Evolutionary conservation across 2,113 vertebrate genomes (phyloP).

Genomic region (Natator depressus): DNA sequence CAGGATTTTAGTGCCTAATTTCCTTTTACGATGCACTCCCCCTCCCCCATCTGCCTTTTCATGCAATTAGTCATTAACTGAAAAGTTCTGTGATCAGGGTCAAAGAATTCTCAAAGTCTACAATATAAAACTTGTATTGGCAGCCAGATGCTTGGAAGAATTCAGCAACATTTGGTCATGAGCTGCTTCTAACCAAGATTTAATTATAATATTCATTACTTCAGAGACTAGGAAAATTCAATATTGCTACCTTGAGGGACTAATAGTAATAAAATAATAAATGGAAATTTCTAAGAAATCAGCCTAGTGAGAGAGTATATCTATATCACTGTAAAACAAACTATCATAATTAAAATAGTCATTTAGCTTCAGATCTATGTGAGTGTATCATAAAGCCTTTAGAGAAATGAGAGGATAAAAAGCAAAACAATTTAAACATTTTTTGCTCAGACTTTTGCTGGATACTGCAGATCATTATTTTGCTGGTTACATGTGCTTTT

Average conservation of each 20-base stretch:
- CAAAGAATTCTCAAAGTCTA: constrained; percentile 59
- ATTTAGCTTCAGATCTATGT: constrained; percentile 8
- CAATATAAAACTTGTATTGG: constrained; percentile 33
- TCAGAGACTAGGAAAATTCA: constrained; percentile 57
- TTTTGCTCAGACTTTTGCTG: not conserved
- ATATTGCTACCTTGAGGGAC: constrained; percentile 44
- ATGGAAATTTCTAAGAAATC: constrained; percentile 47
- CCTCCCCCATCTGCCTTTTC: not conserved
- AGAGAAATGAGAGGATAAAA: constrained; percentile 1
- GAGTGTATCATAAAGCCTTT: not conserved
- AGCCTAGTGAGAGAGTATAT: constrained; percentile 21
- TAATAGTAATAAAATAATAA: constrained; percentile 65
- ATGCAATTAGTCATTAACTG: constrained; percentile 24
- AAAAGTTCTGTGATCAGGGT: constrained; percentile 42
- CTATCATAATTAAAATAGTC: constrained; percentile 17
- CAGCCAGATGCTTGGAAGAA: constrained; percentile 33
- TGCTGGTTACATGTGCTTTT: not conserved
- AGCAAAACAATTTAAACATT: not conserved
- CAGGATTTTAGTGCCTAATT: not conserved
- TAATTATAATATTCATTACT: constrained; percentile 70
- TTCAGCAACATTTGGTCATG: constrained; percentile 34
- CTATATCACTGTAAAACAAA: constrained; percentile 12
- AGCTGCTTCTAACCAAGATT: constrained; percentile 60
- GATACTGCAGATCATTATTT: not conserved
- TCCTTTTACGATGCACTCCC: not conserved